Conservation (phyloP, 2,797 vertebrate species). For the Manis pentadactyla region DNA sequence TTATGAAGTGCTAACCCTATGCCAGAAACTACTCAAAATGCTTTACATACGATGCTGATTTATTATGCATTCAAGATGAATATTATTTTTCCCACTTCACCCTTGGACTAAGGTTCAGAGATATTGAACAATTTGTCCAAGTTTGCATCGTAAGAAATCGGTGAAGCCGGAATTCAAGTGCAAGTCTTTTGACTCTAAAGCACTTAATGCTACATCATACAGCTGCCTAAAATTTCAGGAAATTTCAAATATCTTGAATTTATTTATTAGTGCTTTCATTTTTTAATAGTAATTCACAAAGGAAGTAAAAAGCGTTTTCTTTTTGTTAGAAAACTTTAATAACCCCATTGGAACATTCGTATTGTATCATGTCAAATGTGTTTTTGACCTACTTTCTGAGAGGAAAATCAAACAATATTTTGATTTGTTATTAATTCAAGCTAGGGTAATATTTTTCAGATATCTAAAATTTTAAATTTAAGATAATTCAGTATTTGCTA, state of each 20-base stretch:
- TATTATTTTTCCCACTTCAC: neutral
- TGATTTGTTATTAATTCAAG: neutral
- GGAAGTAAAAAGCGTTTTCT: neutral
- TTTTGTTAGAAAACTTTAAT: neutral
- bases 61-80: neutral
- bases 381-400: neutral
- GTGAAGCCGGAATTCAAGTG: neutral
- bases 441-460: neutral
- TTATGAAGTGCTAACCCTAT: neutral
- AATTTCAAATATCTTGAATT: neutral
- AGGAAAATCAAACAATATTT: neutral
- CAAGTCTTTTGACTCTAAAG: neutral
- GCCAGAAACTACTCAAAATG: neutral
- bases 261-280: neutral
- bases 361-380: neutral
- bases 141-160: neutral
- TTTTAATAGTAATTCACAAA: slow-evolving; percentile 2
- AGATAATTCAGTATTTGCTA: neutral
- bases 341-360: neutral
- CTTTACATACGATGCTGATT: neutral
- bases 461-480: neutral
- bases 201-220: neutral
- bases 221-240: neutral
- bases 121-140: neutral
- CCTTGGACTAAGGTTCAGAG: neutral